These are phyloP conservation scores for Acanthosepion esculentum DNA, from an alignment of 2,888 invertebrate genomes.

Conservation along the genomic window DNA sequence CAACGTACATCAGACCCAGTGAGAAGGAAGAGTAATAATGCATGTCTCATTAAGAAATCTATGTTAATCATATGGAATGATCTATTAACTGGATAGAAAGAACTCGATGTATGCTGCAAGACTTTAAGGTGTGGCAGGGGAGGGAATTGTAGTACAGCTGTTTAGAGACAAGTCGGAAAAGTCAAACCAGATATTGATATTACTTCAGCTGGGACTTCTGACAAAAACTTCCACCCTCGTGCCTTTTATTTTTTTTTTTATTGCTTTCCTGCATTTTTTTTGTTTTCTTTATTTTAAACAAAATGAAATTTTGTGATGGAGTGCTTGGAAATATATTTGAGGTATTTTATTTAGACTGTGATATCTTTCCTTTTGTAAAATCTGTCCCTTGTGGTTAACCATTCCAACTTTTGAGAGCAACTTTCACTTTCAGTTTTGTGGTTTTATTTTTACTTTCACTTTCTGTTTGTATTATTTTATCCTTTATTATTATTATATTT, in stretches of 20 bases:
- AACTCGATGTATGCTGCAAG: not conserved
- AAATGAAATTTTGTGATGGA: not conserved
- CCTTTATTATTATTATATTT: not conserved
- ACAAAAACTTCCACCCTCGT: not conserved
- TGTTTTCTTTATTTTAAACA: not conserved
- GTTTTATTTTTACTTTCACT: not conserved
- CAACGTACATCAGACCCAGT: not conserved
- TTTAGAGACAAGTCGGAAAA: not conserved
- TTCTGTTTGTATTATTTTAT: not conserved
- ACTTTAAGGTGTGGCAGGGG: not conserved
- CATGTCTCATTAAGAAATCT: slow-evolving; percentile 68
- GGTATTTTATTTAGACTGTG: not conserved
- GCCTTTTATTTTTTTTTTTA: not conserved
- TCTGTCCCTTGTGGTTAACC: slow-evolving; percentile 5
- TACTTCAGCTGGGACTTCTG: not conserved
- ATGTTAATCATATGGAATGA: slow-evolving; percentile 69
- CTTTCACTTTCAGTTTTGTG: not conserved
- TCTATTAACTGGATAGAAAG: slow-evolving; percentile 38
- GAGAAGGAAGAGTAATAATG: slow-evolving; percentile 52
- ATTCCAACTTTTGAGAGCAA: not conserved
- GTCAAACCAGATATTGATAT: not conserved
- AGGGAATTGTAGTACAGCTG: slow-evolving; percentile 15
- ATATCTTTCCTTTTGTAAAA: not conserved
- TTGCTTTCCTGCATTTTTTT: not conserved
- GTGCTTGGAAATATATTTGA: not conserved